Evolutionary conservation across 2,797 vertebrate genomes (phyloP).

Genomic region (Pagetopsis macropterus): DNA sequence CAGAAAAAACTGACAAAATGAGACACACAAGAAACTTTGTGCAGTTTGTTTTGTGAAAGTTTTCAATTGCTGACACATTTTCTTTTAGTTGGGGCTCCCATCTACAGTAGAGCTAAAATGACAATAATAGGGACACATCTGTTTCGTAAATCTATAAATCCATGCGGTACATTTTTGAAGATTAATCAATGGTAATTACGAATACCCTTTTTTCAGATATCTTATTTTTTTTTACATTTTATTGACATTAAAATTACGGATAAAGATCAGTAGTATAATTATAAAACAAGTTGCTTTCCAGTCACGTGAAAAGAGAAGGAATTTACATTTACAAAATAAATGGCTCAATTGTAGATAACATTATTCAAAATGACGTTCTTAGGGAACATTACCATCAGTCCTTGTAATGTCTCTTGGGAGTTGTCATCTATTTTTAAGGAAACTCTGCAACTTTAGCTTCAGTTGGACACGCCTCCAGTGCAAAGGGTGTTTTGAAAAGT

Average conservation of each 20-base stretch:
- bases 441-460: slow-evolving; percentile 6
- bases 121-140: not conserved
- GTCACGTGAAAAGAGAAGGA: not conserved
- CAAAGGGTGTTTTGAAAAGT: slow-evolving; percentile 70
- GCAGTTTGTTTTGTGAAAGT: not conserved
- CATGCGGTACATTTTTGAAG: not conserved
- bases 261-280: too few species aligned
- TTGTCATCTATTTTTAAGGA: not conserved
- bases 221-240: too few species aligned
- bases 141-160: not conserved
- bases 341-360: not conserved
- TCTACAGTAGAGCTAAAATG: too few species aligned
- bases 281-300: too few species aligned
- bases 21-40: slow-evolving; percentile 9
- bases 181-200: slow-evolving; percentile 2
- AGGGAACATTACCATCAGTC: not conserved
- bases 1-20: slow-evolving; percentile 13
- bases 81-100: not conserved
- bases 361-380: not conserved
- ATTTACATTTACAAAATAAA: not conserved
- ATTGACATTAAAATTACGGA: too few species aligned
- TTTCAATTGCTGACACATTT: slow-evolving; percentile 19
- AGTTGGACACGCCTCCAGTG: slow-evolving; percentile 43
- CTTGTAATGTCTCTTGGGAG: not conserved
- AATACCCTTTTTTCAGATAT: too few species aligned